Base-by-base conservation (phyloP, 2,797 vertebrate genomes). In the Acanthurus tractus region DNA sequence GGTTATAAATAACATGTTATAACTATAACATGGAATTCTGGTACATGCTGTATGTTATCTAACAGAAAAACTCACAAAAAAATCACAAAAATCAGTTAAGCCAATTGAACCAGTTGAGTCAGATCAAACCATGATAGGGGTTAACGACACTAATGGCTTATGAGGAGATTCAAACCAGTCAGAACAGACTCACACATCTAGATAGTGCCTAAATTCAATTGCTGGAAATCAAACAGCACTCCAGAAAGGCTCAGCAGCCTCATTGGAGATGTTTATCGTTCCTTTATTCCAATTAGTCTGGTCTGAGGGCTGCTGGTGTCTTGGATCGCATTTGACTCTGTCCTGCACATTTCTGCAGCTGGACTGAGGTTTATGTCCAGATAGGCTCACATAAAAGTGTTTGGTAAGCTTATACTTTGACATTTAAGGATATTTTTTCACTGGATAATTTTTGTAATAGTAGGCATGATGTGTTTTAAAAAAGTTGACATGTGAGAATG, bases 251-350 rank as follows among this genome's bases (percentile, higher is more conserved):
- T 83, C 78, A 72, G 87, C 83, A 74, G 84, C 85, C 88, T 86
- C 83, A 82, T 56, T 92, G 88, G 86, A 94, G 93, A 94, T 94
- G 84, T 88, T 78, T 93, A 94, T 94, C 93, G 6, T 81, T 74
- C 78, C 90, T 92, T 93, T 89, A 88, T 93, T 93, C 82, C 68
- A 90, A 90, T 95, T 90, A 92, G 81, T 76, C 78, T 90, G 88
- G 83, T 86, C 89, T 85, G 70, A 85, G 75, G 85, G 75, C 86
- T 76, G 65, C 78, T 76, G 70, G 71, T 80, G 86, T 83, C 84
- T 85, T 84, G 83, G 78, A 76, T 73, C 52, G 10, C 74, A 81
- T 74, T 76, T 69, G 57, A 65, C 10, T 25, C 75, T 61, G 71
- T 74, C 71, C 75, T 74, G 77, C 68, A 83, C 52, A 79, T 70